Conservation (phyloP, 2,797 vertebrate species). For the Poliocrania exsul region DNA sequence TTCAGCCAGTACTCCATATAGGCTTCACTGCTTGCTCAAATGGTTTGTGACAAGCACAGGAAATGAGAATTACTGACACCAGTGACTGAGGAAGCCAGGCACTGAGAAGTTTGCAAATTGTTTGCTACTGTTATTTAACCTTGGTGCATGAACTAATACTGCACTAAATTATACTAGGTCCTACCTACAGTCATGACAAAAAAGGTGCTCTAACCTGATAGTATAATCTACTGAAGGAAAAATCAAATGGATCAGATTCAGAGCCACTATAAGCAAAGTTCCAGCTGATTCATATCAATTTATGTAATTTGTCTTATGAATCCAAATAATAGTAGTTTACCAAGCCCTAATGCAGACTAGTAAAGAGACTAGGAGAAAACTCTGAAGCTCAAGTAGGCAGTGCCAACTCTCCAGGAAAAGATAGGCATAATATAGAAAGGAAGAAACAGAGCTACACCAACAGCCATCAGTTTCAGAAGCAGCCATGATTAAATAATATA, state of each 20-base stretch:
- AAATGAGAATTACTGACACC: neutral
- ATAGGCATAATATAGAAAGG: neutral
- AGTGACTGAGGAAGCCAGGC: neutral
- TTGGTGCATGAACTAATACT: neutral
- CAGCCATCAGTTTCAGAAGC: neutral
- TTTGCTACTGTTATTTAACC: neutral
- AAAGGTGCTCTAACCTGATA: neutral
- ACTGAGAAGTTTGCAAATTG: neutral
- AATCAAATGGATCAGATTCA: neutral
- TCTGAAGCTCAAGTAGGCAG: neutral
- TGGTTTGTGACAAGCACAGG: conserved; percentile 7
- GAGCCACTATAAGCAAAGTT: neutral
- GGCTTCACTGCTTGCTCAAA: neutral
- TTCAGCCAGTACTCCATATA: neutral
- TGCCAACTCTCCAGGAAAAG: neutral
- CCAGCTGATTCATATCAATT: neutral
- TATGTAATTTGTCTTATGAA: neutral
- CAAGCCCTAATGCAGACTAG: neutral
- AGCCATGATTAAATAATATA: neutral
- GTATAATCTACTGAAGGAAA: neutral
- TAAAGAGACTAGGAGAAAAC: neutral
- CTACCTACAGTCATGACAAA: neutral
- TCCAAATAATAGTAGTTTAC: neutral
- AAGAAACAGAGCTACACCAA: neutral
- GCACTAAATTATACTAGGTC: neutral